Percentiles rank a stretch among this genome's conserved stretches.
Conservation (phyloP, 2,113 vertebrate species). For the Cinclus mexicanus region DNA sequence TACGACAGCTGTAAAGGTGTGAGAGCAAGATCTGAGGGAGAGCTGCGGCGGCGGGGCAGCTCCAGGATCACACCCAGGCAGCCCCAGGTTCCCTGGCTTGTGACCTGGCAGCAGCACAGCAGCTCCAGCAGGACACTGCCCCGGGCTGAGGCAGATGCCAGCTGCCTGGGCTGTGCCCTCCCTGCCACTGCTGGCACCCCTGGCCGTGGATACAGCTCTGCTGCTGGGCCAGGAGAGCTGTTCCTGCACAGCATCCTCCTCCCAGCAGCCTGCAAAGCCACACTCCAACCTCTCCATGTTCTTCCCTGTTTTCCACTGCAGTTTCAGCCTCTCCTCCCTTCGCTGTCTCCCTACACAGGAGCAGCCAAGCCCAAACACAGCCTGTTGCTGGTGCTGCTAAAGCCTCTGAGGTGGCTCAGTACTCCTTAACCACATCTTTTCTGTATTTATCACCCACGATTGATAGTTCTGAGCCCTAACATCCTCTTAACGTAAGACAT, state of each 20-base stretch:
- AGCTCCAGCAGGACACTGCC: neutral
- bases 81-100: neutral
- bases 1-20: neutral
- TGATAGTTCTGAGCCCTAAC: neutral
- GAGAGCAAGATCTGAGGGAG: neutral
- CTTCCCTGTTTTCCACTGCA: rapidly evolving
- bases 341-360: rapidly evolving
- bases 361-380: neutral
- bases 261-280: neutral
- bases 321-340: neutral
- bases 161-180: neutral
- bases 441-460: neutral
- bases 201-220: neutral
- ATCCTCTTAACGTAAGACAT: rapidly evolving
- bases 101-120: neutral
- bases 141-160: neutral
- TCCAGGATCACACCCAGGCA: neutral
- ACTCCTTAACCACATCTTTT: neutral
- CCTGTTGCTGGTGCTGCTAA: neutral
- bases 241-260: neutral
- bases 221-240: neutral
- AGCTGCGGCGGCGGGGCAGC: neutral
- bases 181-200: neutral
- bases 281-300: rapidly evolving
- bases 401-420: neutral